These are phyloP conservation scores for Drosophila kokeensis DNA, from an alignment of 2,888 invertebrate species.

Conservation along the genomic window DNA sequence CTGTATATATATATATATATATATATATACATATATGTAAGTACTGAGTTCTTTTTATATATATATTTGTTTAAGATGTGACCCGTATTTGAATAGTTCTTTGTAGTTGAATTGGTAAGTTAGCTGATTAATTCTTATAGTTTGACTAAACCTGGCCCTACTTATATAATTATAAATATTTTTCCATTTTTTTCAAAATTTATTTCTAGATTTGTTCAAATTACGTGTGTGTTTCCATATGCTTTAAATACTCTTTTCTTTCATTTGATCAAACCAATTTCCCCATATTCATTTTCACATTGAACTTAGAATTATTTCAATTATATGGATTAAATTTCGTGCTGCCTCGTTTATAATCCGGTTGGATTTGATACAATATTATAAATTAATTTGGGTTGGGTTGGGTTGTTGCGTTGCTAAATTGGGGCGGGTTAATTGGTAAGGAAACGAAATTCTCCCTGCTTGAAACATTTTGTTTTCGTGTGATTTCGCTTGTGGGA, in stretches of 20 bases:
- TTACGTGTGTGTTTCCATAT: slow-evolving; percentile 18
- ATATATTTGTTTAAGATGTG: slow-evolving; percentile 55
- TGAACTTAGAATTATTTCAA: background rate
- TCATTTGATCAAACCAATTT: slow-evolving; percentile 11
- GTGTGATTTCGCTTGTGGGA: slow-evolving; percentile 8
- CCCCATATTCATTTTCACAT: background rate
- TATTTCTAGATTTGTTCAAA: slow-evolving; percentile 33
- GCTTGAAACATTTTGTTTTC: background rate
- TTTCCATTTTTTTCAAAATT: slow-evolving; percentile 15
- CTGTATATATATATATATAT: slow-evolving; percentile 11
- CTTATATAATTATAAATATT: slow-evolving; percentile 35
- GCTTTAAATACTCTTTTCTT: slow-evolving; percentile 20
- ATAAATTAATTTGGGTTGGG: no score
- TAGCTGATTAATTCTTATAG: slow-evolving; percentile 32
- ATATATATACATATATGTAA: slow-evolving; percentile 2
- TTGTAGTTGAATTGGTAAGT: slow-evolving; percentile 34
- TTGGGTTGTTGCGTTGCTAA: slow-evolving; percentile 2
- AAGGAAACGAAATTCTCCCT: slow-evolving; percentile 16
- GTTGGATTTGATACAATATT: slow-evolving; percentile 2
- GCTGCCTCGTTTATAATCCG: background rate
- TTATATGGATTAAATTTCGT: background rate
- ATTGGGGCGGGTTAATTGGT: slow-evolving; percentile 11
- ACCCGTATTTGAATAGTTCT: slow-evolving; percentile 73
- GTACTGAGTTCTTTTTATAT: slow-evolving; percentile 9
- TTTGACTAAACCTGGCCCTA: slow-evolving; percentile 30